These are phyloP conservation scores for Athene cunicularia DNA, from an alignment of 2,113 vertebrate species.

Conservation along the genomic window DNA sequence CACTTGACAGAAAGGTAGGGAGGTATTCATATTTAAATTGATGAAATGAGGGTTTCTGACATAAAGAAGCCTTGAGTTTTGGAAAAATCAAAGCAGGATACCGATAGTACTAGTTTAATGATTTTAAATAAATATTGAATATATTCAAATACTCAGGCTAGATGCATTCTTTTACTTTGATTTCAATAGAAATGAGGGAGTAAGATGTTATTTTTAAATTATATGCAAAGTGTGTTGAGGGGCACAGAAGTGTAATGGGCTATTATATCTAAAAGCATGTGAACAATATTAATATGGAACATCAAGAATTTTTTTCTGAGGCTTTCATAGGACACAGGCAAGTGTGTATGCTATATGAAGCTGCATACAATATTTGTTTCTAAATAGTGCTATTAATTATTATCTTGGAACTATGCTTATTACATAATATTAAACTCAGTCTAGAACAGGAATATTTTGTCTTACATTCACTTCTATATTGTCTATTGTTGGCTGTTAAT, in stretches of 20 bases:
- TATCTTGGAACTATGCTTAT: background rate
- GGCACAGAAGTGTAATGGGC: background rate
- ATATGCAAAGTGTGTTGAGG: background rate
- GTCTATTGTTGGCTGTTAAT: background rate
- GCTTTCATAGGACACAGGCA: background rate
- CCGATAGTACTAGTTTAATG: background rate
- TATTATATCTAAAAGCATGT: background rate
- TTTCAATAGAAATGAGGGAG: background rate
- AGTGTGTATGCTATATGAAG: background rate
- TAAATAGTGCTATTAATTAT: background rate
- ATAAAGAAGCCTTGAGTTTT: background rate
- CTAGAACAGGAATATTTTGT: background rate
- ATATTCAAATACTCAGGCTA: background rate
- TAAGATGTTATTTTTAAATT: background rate
- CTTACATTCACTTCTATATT: background rate
- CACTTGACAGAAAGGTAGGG: background rate
- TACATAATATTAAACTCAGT: background rate
- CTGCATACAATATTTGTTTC: background rate
- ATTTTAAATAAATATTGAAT: background rate
- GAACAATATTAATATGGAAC: background rate
- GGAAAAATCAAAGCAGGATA: background rate
- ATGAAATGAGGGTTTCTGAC: background rate
- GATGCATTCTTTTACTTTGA: background rate
- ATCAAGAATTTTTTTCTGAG: background rate
- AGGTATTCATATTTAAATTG: background rate